Conservation (phyloP, 2,113 vertebrate genomes). For the Sylvietta virens region DNA sequence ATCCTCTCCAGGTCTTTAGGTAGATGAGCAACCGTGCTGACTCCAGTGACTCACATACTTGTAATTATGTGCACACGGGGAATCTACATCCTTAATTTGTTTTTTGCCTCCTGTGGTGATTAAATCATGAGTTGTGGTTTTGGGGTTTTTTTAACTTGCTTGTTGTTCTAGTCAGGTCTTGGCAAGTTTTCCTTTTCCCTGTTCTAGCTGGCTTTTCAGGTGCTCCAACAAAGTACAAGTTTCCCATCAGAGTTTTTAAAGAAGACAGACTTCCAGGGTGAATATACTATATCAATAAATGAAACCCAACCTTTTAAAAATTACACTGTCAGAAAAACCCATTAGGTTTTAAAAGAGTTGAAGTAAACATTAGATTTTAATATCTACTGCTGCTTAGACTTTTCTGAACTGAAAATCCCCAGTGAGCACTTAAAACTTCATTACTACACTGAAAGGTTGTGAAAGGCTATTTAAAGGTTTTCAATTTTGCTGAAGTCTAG, state of each 20-base stretch:
- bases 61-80: conserved; percentile 62
- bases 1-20: conserved; percentile 48
- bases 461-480: conserved; percentile 85
- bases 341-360: conserved; percentile 78
- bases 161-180: conserved; percentile 44
- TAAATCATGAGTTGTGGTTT: conserved; percentile 49
- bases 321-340: conserved; percentile 77
- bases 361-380: conserved; percentile 83
- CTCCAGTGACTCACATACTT: conserved; percentile 52
- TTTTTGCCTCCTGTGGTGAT: conserved; percentile 66
- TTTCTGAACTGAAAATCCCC: conserved; percentile 79
- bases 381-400: conserved; percentile 78
- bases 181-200: conserved; percentile 52
- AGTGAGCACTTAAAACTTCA: conserved; percentile 82
- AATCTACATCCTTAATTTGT: conserved; percentile 67
- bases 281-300: conserved; percentile 76
- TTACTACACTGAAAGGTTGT: conserved; percentile 78
- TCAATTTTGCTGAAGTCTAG: conserved; percentile 82
- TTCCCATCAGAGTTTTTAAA: conserved; percentile 75
- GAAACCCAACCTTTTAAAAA: conserved; percentile 79
- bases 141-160: conserved; percentile 25
- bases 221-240: conserved; percentile 62
- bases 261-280: conserved; percentile 70
- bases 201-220: conserved; percentile 65
- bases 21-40: conserved; percentile 55